Conservation (phyloP, 2,113 vertebrate species). For the Cebus imitator region DNA sequence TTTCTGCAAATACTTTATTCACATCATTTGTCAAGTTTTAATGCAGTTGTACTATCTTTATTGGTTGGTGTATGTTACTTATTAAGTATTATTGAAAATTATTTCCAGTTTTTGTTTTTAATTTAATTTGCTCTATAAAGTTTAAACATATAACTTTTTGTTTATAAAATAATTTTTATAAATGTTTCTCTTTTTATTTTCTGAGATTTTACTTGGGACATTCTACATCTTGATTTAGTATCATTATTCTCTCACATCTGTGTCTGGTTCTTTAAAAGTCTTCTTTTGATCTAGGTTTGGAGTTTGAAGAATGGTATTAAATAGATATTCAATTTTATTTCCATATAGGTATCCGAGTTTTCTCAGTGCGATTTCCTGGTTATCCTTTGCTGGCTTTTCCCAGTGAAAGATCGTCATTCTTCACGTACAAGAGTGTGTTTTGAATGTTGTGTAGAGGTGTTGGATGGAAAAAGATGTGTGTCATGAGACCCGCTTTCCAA, state of each 20-base stretch:
- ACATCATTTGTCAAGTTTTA: background rate
- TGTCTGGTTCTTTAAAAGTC: background rate
- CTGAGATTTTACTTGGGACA: background rate
- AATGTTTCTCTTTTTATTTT: background rate
- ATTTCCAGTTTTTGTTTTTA: background rate
- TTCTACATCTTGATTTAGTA: background rate
- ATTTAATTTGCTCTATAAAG: background rate
- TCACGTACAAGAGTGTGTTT: rapidly evolving
- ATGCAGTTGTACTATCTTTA: background rate
- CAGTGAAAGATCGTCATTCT: background rate
- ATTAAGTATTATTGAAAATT: background rate
- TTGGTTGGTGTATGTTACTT: background rate
- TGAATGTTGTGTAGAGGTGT: rapidly evolving
- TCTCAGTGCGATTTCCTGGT: background rate
- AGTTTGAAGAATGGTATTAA: background rate
- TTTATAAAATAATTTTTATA: background rate
- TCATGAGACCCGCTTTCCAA: rapidly evolving
- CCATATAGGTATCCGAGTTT: background rate
- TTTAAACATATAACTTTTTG: background rate
- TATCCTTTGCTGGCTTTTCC: background rate
- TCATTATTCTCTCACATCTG: background rate
- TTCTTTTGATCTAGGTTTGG: background rate
- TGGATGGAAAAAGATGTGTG: rapidly evolving
- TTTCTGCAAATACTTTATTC: background rate
- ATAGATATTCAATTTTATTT: background rate